Evolutionary conservation across 2,113 vertebrate genomes (phyloP), one percentile per base, ranked within the genome.

Genomic region (Petromus typicus): DNA sequence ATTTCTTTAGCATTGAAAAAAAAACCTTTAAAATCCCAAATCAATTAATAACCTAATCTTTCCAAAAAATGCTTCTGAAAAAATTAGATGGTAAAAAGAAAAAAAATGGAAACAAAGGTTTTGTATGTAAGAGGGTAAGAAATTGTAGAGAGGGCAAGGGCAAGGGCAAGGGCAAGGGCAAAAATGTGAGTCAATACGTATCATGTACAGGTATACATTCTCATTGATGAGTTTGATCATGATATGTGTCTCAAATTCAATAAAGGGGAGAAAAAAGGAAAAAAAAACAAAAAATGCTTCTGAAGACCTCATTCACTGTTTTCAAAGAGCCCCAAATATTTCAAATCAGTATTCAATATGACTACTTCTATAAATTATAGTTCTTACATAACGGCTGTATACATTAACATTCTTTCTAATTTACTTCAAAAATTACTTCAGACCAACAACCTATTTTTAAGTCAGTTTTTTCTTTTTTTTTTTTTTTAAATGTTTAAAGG

Each of bases 281-380:
- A 51, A 51, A 5, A 51, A 51, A 51, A 51, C 10, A 51, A 51
- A 96, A 84, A 40, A 34, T 87, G 20, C 93, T 95, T 83, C 79
- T 91, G 95, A 67, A 17, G 63, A 89, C 16, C 67, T 94, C 7
- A 73, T 51, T 91, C 22, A 91, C 6, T 82, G 57, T 89, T 90
- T 85, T 96, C 64, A 95, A 95, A 96, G 56, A 94, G 71, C 27
- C 34, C 25, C 37, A 90, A 81, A 73, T 69, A 92, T 75, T 91
- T 93, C 67, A 93, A 96, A 84, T n/a, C 57, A 82, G 13, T 83
- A 80, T 0, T 56, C 11, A 73, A 43, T 90, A 69, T 40, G 34
- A 91, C 30, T 91, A 89, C 67, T 81, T 93, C n/a, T 75, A 69
- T 37, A 54, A 86, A 54, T 7, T 17, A 94, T 1, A 78, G 32